Base-by-base conservation (phyloP, 2,113 vertebrate species). In the Elanoides forficatus region DNA sequence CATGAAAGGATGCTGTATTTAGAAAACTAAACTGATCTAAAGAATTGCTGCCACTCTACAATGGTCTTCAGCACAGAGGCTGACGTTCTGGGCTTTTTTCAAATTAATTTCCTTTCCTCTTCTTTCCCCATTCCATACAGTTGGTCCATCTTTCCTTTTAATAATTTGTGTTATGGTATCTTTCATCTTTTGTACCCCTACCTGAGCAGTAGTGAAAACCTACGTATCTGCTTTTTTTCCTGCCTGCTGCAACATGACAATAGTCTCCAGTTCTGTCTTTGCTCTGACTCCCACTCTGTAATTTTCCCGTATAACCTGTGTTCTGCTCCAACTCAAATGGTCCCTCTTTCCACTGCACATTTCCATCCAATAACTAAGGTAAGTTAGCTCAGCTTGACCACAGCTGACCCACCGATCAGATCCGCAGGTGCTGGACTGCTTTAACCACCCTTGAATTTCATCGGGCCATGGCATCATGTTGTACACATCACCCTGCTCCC, bases 381-480 rank as follows among this genome's bases (percentile, higher is more conserved):
- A 40, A 40, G 40, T 40, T 40, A 74, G 40, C 10, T 48, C 53
- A 26, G 20, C 17, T 42, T 50, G 29, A 65, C 17, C 70, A 73
- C 12, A 45, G 32, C 25, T 25, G 21, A 59, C 23, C 11, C 29
- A 42, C 32, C 0, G 2, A 75, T 22, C n/a, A 48, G 20, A 43
- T 30, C 42, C n/a, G 48, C 13, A 47, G 23, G 34, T 2, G 2
- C 40, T 30, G 36, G 23, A n/a, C 10, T 81, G 26, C 50, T 82
- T 70, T 52, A 21, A 43, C 16, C 11, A 47, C 25, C 36, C 43
- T 62, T 67, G 36, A 9, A 22, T 71, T 78, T 45, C 45, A 81
- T 8, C 29, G 78, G 19, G 14, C 6, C 59, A 50, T 0, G 0
- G 27, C 25, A 63, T 14, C 2, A 0, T 36, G 29, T 6, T 73